Evolutionary conservation across 2,888 invertebrate genomes (phyloP).

Genomic region (Sympetrum striolatum): DNA sequence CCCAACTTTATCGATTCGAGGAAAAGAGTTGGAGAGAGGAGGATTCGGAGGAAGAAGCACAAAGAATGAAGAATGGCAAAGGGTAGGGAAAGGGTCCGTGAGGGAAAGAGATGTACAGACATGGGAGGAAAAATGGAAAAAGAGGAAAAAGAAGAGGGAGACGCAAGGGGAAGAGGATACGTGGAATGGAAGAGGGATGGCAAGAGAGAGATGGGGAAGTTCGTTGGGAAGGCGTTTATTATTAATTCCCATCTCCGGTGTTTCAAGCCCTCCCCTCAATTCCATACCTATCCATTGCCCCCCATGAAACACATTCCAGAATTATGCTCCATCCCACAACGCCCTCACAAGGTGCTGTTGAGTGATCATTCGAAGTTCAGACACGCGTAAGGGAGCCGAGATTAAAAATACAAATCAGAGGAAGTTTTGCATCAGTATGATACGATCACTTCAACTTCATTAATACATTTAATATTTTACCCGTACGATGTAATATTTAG

Average conservation of each 20-base stretch:
- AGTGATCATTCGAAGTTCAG: not conserved
- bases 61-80: not conserved
- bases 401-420: no score
- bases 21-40: not conserved
- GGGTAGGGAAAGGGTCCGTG: not conserved
- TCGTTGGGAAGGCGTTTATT: conserved; percentile 30
- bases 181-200: not conserved
- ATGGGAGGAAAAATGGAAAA: not conserved
- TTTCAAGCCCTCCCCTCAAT: conserved; percentile 15
- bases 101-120: not conserved
- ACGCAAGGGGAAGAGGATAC: no score
- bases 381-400: no score
- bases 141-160: no score
- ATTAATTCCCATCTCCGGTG: conserved; percentile 40
- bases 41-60: not conserved
- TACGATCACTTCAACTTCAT: no score
- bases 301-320: not conserved
- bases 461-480: no score
- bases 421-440: no score
- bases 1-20: conserved; percentile 6
- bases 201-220: not conserved
- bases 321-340: not conserved
- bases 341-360: not conserved
- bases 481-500: no score
- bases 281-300: not conserved